Evolutionary conservation across 2,797 vertebrate genomes (phyloP), one percentile per base, ranked within the genome.

Genomic region (Scomberomorus guttatus): DNA sequence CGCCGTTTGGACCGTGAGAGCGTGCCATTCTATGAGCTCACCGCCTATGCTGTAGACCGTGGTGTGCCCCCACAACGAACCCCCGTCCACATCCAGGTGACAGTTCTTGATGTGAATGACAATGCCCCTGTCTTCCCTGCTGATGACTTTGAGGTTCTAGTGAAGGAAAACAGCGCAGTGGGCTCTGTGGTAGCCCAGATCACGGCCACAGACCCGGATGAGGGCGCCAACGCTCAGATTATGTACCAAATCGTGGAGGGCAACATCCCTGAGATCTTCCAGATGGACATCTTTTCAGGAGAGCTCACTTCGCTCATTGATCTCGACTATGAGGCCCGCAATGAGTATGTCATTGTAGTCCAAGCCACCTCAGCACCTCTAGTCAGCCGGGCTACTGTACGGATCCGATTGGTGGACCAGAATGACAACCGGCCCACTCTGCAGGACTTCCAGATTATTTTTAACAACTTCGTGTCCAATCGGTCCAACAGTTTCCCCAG

Each of bases 201-300:
- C 82, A 99, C 98, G 0, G 98, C 98, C 0, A 86, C 96, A 0
- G 98, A 99, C 90, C 98, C 98, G 0, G 98, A 99, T 13, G 98
- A 99, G 77, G 98, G 98, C 0, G 92, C 97, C 59, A 98, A 99
- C 3, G 98, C 98, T 60, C 98, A 99, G 83, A 97, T 99, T 72
- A 99, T 99, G 98, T 99, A 99, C 82, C 98, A 99, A 81, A 99
- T 99, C 1, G 98, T 99, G 66, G 98, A 99, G 89, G 98, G 98
- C 22, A 99, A 99, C 90, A 98, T 99, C 84, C 98, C 98, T 0
- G 98, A 99, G 92, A 97, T 99, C 85, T 99, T 99, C 86, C 98
- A 99, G 89, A 98, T 99, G 98, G 98, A 99, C 91, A 99, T 99
- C 78, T 99, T 99, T 92, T 99, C 98, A 18, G 98, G 98, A 58